These are phyloP conservation scores for Pao palembangensis DNA, from an alignment of 2,113 vertebrate genomes.

Conservation along the genomic window DNA sequence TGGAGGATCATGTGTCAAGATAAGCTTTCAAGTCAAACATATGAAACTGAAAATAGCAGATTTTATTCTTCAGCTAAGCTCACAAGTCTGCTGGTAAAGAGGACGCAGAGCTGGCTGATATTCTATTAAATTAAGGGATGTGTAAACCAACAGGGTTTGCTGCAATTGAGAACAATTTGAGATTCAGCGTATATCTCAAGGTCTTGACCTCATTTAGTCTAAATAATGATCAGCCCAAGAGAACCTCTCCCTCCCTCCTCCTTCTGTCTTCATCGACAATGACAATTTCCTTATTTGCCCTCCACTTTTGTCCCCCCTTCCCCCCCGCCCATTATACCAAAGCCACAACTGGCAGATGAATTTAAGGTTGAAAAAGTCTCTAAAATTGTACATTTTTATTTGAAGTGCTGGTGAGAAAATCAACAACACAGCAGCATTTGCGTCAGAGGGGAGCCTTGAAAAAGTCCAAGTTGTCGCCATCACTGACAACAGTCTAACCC, in stretches of 20 bases:
- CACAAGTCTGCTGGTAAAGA: slow-evolving; percentile 23
- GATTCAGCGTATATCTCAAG: slow-evolving; percentile 69
- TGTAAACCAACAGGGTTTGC: slow-evolving; percentile 13
- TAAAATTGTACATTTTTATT: too few relatives aligned
- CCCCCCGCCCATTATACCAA: background rate
- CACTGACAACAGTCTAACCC: slow-evolving; percentile 2
- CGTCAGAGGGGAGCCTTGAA: too few relatives aligned
- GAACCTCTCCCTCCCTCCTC: slow-evolving; percentile 40
- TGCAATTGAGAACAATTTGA: slow-evolving; percentile 51
- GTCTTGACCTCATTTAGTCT: slow-evolving; percentile 75
- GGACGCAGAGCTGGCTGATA: slow-evolving; percentile 42
- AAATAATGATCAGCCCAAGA: slow-evolving; percentile 66
- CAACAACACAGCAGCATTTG: slow-evolving; percentile 3
- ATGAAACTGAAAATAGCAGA: slow-evolving; percentile 17
- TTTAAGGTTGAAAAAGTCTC: too few relatives aligned
- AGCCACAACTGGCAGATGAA: too few relatives aligned
- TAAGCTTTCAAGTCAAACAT: slow-evolving; percentile 11
- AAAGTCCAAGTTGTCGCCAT: slow-evolving; percentile 6
- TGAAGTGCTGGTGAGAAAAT: slow-evolving; percentile 29
- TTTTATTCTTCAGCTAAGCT: slow-evolving; percentile 29
- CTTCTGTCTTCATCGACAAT: slow-evolving; percentile 12
- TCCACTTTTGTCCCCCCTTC: slow-evolving; percentile 9
- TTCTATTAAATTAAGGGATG: slow-evolving; percentile 38
- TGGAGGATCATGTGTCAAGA: slow-evolving; percentile 4
- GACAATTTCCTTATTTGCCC: background rate